Evolutionary conservation across 2,888 invertebrate species (phyloP).

Genomic region (Drosophila rubida): DNA sequence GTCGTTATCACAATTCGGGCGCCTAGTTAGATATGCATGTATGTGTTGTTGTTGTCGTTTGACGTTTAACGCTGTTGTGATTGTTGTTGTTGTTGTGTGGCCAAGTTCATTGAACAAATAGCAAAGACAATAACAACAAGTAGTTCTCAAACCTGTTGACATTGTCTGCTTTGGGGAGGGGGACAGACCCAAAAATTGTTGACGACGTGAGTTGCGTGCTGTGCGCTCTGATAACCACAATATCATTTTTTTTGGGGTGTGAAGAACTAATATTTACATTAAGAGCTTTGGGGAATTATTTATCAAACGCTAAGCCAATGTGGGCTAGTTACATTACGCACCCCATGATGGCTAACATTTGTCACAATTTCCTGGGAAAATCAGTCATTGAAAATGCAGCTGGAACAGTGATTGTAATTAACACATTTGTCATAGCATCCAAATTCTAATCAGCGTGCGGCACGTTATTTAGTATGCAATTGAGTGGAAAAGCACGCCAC

Average conservation of each 20-base stretch:
- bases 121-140: constrained; percentile 23
- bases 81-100: constrained; percentile 29
- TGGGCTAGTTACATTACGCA: neutral
- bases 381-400: neutral
- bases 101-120: constrained; percentile 67
- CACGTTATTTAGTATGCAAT: constrained; percentile 24
- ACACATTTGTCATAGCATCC: constrained; percentile 10
- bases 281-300: constrained; percentile 30
- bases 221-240: constrained; percentile 37
- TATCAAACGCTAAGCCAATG: constrained; percentile 21
- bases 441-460: constrained; percentile 18
- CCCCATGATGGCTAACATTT: neutral
- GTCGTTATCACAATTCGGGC: constrained; percentile 34
- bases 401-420: constrained; percentile 14
- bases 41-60: constrained; percentile 28
- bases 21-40: constrained; percentile 21
- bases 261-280: constrained; percentile 64
- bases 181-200: constrained; percentile 21
- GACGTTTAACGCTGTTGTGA: constrained; percentile 2
- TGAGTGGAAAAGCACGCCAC: constrained; percentile 52
- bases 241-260: constrained; percentile 44
- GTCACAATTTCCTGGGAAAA: constrained; percentile 6
- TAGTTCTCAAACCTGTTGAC: constrained; percentile 67
- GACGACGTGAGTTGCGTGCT: constrained; percentile 43
- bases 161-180: constrained; percentile 39